Evolutionary conservation across 2,888 invertebrate species (phyloP).

Genomic region (Criorhina ranunculi): DNA sequence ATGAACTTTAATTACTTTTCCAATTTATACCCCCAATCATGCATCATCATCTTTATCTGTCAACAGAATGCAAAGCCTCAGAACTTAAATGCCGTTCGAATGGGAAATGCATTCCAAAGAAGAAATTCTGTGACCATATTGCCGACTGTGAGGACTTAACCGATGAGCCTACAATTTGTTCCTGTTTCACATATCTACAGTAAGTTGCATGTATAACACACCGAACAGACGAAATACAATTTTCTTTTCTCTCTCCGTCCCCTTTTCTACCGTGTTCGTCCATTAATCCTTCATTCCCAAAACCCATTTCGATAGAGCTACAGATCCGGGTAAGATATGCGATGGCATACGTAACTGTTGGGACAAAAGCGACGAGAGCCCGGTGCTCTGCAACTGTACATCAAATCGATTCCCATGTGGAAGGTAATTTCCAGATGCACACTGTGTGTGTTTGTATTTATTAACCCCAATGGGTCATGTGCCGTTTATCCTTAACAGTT

Average conservation of each 20-base stretch:
- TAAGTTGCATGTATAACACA: slow-evolving; percentile 75
- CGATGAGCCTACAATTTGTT: slow-evolving; percentile 89
- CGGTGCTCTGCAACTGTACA: slow-evolving; percentile 87
- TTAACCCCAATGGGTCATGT: slow-evolving; percentile 32
- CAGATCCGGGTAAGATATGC: slow-evolving; percentile 89
- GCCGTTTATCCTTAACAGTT: slow-evolving; percentile 77
- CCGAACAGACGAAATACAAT: background rate
- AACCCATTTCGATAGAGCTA: slow-evolving; percentile 83
- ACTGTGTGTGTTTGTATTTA: slow-evolving; percentile 27
- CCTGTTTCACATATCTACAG: slow-evolving; percentile 88
- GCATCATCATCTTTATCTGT: slow-evolving; percentile 11
- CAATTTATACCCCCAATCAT: background rate
- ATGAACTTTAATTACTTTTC: background rate
- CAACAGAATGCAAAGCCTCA: slow-evolving; percentile 87
- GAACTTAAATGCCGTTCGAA: slow-evolving; percentile 88
- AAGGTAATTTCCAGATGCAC: slow-evolving; percentile 83
- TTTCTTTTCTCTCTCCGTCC: background rate
- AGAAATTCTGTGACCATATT: slow-evolving; percentile 88
- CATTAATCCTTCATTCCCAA: background rate
- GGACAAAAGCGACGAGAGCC: slow-evolving; percentile 91
- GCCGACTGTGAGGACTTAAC: slow-evolving; percentile 90
- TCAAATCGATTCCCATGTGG: slow-evolving; percentile 85
- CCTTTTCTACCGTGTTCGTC: slow-evolving; percentile 9
- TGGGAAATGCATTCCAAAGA: slow-evolving; percentile 89
- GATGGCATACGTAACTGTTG: slow-evolving; percentile 91